Evolutionary conservation across 92 coral and sea anemone species (phyloP).

Genomic region (Siderastrea siderea): DNA sequence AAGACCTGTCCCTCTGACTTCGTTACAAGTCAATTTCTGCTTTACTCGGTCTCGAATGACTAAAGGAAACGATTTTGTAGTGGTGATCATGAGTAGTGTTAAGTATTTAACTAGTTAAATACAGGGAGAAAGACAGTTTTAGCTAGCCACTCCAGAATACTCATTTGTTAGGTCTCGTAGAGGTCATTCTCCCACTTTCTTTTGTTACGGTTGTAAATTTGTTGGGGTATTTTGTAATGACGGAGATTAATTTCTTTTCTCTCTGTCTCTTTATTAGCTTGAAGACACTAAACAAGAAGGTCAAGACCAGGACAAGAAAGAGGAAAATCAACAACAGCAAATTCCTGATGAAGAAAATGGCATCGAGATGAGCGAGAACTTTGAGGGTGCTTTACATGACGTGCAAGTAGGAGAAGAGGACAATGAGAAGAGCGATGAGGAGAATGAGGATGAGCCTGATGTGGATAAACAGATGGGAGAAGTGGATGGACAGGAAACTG

Average conservation of each 20-base stretch:
- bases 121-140: too few species aligned
- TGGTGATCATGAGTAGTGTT: too few species aligned
- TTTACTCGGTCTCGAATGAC: too few species aligned
- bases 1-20: too few species aligned
- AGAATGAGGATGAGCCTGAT: conserved; percentile 78
- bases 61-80: too few species aligned
- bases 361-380: conserved; percentile 97
- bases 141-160: too few species aligned
- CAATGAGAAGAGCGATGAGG: conserved; percentile 67
- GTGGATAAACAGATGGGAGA: conserved; percentile 98
- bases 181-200: neutral
- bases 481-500: conserved; percentile 89
- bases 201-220: too few species aligned
- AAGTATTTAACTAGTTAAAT: too few species aligned
- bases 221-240: neutral
- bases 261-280: conserved; percentile 47
- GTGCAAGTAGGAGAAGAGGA: conserved; percentile 79
- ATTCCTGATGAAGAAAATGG: conserved; percentile 95
- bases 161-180: too few species aligned
- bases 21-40: too few species aligned
- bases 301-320: conserved; percentile 75
- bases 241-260: too few species aligned
- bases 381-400: conserved; percentile 93
- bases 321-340: conserved; percentile 78
- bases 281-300: conserved; percentile 89